A percentile compares a stretch with the other conserved stretches of the same genome.
Evolutionary conservation across 1,140 invertebrate genomes (phyloP).

Genomic region (Dendroctonus valens): DNA sequence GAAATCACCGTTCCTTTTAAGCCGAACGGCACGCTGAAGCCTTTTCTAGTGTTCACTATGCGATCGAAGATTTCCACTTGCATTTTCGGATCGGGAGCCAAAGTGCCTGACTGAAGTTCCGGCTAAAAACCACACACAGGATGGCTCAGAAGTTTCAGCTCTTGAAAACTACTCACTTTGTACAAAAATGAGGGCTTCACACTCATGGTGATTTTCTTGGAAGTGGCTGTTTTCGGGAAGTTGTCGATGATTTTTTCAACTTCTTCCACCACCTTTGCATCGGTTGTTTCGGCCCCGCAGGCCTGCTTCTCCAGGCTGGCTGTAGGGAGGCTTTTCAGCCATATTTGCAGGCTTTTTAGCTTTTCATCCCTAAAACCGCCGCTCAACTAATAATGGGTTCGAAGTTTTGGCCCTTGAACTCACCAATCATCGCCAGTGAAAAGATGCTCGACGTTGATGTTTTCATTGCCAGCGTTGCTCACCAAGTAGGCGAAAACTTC

Average conservation of each 20-base stretch:
- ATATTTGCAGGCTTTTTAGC: slow-evolving; percentile 62
- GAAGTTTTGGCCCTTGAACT: background rate
- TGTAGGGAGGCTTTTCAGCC: slow-evolving; percentile 70
- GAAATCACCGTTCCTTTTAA: slow-evolving; percentile 79
- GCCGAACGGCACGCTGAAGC: slow-evolving; percentile 77
- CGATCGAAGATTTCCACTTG: slow-evolving; percentile 76
- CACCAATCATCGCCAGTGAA: slow-evolving; percentile 27
- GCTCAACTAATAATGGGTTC: background rate
- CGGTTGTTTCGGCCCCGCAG: slow-evolving; percentile 68
- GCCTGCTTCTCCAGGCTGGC: slow-evolving; percentile 57
- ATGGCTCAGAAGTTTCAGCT: background rate
- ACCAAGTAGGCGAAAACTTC: slow-evolving; percentile 67
- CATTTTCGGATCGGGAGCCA: slow-evolving; percentile 64
- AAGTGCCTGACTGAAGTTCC: slow-evolving; percentile 54
- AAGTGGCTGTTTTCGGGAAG: slow-evolving; percentile 44
- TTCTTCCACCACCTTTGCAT: slow-evolving; percentile 64
- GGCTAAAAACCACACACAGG: slow-evolving; percentile 48
- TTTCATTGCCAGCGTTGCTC: slow-evolving; percentile 52
- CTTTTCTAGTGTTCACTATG: slow-evolving; percentile 72
- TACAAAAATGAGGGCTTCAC: slow-evolving; percentile 78
- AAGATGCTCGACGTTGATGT: slow-evolving; percentile 58
- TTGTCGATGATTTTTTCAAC: slow-evolving; percentile 61
- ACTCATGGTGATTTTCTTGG: slow-evolving; percentile 66
- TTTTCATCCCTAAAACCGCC: slow-evolving; percentile 53
- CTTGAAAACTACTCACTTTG: slow-evolving; percentile 53